Percentiles rank a stretch among this genome's conserved stretches.
These are phyloP conservation scores for Torymus auratus DNA, from an alignment of 2,888 invertebrate species.

Conservation along the genomic window DNA sequence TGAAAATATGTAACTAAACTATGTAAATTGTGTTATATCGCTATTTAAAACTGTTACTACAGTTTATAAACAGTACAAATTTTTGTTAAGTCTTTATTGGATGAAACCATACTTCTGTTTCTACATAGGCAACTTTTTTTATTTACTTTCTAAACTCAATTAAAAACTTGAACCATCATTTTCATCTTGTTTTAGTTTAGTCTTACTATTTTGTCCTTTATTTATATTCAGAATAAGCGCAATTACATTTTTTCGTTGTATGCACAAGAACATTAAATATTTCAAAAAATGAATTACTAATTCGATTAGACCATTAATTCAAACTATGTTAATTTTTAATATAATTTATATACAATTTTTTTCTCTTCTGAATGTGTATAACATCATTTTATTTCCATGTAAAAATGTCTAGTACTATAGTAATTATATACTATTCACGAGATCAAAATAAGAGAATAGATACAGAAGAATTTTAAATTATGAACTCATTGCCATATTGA, in stretches of 20 bases:
- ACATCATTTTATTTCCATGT: conserved; percentile 12
- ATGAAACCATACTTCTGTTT: conserved; percentile 2
- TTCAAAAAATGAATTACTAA: conserved; percentile 12
- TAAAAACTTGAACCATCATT: background rate
- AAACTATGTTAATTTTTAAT: conserved; percentile 27
- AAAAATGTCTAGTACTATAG: background rate
- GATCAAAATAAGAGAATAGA: too few species aligned
- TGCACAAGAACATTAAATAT: conserved; percentile 5
- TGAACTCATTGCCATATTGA: too few species aligned
- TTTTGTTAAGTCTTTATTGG: conserved; percentile 15
- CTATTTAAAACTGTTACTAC: conserved; percentile 20
- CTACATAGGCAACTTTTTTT: background rate
- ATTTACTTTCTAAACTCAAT: conserved; percentile 13
- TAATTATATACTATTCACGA: too few species aligned
- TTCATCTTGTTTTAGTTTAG: conserved; percentile 19
- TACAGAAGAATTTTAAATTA: too few species aligned
- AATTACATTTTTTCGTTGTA: conserved; percentile 34
- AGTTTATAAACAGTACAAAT: conserved; percentile 20
- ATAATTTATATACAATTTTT: conserved; percentile 37
- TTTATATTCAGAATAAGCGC: conserved; percentile 9
- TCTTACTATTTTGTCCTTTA: conserved; percentile 3
- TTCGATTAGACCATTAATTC: conserved; percentile 13
- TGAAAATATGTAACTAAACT: conserved; percentile 7
- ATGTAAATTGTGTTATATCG: conserved; percentile 2
- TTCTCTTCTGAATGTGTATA: conserved; percentile 3